Conservation (phyloP, 2,797 vertebrate species). For the Anguilla pacifica region DNA sequence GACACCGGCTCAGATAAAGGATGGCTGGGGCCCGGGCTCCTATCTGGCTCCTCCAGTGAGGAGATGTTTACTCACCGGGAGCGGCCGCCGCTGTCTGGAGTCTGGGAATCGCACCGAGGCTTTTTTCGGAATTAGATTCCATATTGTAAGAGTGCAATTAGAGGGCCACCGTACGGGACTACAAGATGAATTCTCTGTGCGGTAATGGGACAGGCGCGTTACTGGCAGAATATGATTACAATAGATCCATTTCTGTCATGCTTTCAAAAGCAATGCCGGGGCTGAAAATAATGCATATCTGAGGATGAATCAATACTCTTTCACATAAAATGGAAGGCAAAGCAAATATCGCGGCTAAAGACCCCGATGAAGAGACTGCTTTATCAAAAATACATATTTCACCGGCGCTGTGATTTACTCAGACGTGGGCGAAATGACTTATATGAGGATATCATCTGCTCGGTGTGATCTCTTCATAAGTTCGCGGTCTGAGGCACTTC, state of each 20-base stretch:
- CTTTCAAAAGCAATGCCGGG: conserved; percentile 55
- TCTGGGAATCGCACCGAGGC: conserved; percentile 60
- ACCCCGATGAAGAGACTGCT: conserved; percentile 60
- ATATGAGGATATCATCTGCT: conserved; percentile 39
- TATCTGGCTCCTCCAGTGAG: conserved; percentile 73
- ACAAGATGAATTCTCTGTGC: conserved; percentile 48
- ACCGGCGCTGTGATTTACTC: conserved; percentile 59
- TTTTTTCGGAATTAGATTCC: conserved; percentile 71
- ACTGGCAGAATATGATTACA: conserved; percentile 73
- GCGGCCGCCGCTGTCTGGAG: conserved; percentile 58
- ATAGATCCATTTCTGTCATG: conserved; percentile 73
- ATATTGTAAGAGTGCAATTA: conserved; percentile 68
- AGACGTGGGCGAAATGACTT: conserved; percentile 59
- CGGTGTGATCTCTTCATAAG: conserved; percentile 50
- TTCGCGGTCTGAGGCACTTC: conserved; percentile 39
- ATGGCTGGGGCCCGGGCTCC: conserved; percentile 69
- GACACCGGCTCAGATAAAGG: conserved; percentile 72
- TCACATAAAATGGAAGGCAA: conserved; percentile 34
- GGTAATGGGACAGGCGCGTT: conserved; percentile 65
- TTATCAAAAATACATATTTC: conserved; percentile 69
- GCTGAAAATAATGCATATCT: conserved; percentile 62
- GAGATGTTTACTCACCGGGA: conserved; percentile 70
- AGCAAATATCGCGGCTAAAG: conserved; percentile 61
- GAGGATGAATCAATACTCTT: conserved; percentile 65
- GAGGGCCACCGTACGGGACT: conserved; percentile 37